These are phyloP conservation scores for Cordylochernes scorpioides DNA, from an alignment of 2,888 invertebrate genomes.

Conservation along the genomic window DNA sequence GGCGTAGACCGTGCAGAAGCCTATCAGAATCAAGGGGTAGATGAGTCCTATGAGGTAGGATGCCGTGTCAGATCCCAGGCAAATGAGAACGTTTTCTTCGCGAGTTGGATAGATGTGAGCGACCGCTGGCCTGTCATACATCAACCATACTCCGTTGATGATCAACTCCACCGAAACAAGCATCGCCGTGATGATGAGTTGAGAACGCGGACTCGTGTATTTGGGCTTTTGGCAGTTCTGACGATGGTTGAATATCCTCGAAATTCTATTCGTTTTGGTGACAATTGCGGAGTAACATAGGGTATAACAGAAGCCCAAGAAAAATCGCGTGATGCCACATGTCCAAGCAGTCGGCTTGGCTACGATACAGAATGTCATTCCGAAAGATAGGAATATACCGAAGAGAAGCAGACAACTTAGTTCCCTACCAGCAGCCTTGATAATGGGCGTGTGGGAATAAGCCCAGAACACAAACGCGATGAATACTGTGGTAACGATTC, in stretches of 20 bases:
- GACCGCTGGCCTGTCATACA: constrained; percentile 25
- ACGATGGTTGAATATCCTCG: constrained; percentile 27
- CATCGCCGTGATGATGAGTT: constrained; percentile 27
- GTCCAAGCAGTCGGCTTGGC: constrained; percentile 25
- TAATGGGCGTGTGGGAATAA: constrained; percentile 29
- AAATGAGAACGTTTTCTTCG: constrained; percentile 19
- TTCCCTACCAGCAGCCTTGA: constrained; percentile 31
- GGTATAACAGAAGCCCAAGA: constrained; percentile 29
- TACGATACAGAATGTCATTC: constrained; percentile 28
- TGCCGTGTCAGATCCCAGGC: constrained; percentile 25
- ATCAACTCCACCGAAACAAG: constrained; percentile 26
- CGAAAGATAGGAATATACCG: constrained; percentile 26
- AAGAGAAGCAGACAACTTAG: constrained; percentile 27
- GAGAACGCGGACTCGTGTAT: constrained; percentile 25
- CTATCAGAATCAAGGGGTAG: constrained; percentile 29
- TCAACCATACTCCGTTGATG: constrained; percentile 27
- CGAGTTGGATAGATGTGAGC: constrained; percentile 22
- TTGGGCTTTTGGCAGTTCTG: constrained; percentile 12
- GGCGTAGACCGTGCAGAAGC: constrained; percentile 29
- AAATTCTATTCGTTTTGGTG: constrained; percentile 30
- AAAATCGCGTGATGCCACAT: constrained; percentile 28
- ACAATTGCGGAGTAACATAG: constrained; percentile 30
- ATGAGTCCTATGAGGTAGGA: constrained; percentile 27
- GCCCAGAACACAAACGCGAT: constrained; percentile 27
- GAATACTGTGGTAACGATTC: constrained; percentile 25